Percentiles rank a stretch among this genome's conserved stretches.
Conservation (phyloP, 2,888 invertebrate genomes). For the Mylabris sibirica region DNA sequence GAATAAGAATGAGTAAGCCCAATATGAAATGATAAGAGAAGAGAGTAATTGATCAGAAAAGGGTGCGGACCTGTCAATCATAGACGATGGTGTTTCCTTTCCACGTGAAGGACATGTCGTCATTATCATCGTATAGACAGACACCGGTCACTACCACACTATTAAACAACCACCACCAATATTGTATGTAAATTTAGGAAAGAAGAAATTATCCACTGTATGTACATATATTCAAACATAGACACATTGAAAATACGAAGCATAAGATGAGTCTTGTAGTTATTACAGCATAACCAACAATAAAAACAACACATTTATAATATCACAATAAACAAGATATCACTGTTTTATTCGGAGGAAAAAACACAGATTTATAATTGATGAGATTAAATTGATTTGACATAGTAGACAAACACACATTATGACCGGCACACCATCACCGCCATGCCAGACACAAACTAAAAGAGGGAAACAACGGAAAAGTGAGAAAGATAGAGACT, state of each 20-base stretch:
- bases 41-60: slow-evolving; percentile 23
- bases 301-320: no score
- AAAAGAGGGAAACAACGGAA: slow-evolving; percentile 19
- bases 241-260: no score
- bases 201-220: no score
- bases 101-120: slow-evolving; percentile 34
- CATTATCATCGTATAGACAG: slow-evolving; percentile 11
- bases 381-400: no score
- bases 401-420: not conserved
- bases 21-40: no score
- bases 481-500: slow-evolving; percentile 26
- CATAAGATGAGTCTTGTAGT: no score
- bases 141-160: slow-evolving; percentile 21
- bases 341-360: not conserved
- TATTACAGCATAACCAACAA: no score
- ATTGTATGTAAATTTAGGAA: no score
- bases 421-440: slow-evolving; percentile 15
- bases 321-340: no score
- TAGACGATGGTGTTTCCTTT: slow-evolving; percentile 20
- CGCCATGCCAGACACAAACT: slow-evolving; percentile 5
- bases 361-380: not conserved
- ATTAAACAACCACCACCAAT: not conserved
- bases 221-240: no score
- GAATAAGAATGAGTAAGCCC: no score
- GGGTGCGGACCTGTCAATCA: slow-evolving; percentile 40